Evolutionary conservation across 2,888 invertebrate genomes (phyloP).

Genomic region (Leptinotarsa rubiginosa): DNA sequence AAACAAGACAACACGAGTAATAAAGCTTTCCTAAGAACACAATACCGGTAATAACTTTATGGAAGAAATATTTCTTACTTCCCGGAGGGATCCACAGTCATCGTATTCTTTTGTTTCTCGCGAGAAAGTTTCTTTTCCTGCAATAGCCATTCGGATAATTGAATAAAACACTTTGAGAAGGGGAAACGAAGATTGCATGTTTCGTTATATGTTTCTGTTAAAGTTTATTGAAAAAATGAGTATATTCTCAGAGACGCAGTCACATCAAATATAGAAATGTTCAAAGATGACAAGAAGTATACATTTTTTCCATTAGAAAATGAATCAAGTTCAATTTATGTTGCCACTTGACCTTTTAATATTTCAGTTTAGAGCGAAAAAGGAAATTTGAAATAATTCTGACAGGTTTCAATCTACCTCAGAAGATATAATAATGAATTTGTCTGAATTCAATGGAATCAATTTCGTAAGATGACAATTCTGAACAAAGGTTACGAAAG

Average conservation of each 20-base stretch:
- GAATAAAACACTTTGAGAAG: conserved; percentile 2
- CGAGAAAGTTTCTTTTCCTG: conserved; percentile 9
- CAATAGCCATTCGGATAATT: conserved; percentile 19
- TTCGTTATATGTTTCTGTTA: neutral
- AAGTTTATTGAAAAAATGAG: neutral
- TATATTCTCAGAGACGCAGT: neutral
- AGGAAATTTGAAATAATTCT: too few relatives aligned
- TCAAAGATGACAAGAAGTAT: too few relatives aligned
- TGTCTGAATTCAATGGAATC: too few relatives aligned
- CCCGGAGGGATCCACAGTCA: conserved; percentile 1
- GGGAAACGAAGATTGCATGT: neutral
- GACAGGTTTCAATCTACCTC: too few relatives aligned
- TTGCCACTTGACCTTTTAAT: too few relatives aligned
- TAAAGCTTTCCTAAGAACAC: conserved; percentile 12
- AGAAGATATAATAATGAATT: too few relatives aligned
- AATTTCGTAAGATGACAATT: too few relatives aligned
- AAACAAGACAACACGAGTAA: conserved; percentile 7
- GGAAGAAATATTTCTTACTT: conserved; percentile 21
- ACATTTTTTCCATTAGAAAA: too few relatives aligned
- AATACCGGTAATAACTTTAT: conserved; percentile 6
- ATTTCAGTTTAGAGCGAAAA: too few relatives aligned
- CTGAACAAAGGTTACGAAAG: too few relatives aligned
- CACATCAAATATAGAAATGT: too few relatives aligned
- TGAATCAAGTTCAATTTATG: too few relatives aligned
- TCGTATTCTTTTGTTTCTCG: conserved; percentile 15